phyloP scores from a whole-genome alignment of 2,113 vertebrate species.

The Aplodontia rufa region DNA sequence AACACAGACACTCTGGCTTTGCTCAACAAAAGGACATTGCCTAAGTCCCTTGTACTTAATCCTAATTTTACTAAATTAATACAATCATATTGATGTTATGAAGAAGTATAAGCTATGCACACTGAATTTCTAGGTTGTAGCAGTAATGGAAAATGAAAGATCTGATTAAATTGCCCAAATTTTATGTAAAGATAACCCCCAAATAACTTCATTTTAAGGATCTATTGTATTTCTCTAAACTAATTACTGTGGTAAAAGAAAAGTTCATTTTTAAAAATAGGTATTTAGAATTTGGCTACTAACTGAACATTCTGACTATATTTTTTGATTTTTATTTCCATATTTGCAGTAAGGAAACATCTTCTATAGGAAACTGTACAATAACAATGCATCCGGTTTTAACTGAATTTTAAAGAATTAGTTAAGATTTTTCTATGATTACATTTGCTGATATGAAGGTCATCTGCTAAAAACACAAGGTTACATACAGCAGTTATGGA shows the following conservation, averaged over 20 bases:
- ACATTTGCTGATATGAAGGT: neutral
- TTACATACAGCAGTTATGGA: too few species aligned
- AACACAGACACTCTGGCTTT: neutral
- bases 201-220: neutral
- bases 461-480: neutral
- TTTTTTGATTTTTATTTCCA: neutral
- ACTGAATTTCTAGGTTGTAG: neutral
- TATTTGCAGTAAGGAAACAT: neutral
- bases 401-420: neutral
- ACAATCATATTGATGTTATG: neutral
- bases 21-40: neutral
- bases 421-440: neutral
- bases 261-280: constrained; percentile 2
- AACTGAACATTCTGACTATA: neutral
- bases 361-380: neutral
- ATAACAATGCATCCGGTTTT: neutral
- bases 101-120: neutral
- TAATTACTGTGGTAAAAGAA: neutral
- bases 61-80: neutral
- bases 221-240: neutral
- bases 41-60: neutral
- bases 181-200: neutral
- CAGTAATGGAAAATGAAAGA: neutral
- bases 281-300: neutral
- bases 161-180: neutral